Percentiles rank a stretch among this genome's conserved stretches.
These are phyloP conservation scores for Brachyptera putata DNA, from an alignment of 2,888 invertebrate species.

Conservation along the genomic window DNA sequence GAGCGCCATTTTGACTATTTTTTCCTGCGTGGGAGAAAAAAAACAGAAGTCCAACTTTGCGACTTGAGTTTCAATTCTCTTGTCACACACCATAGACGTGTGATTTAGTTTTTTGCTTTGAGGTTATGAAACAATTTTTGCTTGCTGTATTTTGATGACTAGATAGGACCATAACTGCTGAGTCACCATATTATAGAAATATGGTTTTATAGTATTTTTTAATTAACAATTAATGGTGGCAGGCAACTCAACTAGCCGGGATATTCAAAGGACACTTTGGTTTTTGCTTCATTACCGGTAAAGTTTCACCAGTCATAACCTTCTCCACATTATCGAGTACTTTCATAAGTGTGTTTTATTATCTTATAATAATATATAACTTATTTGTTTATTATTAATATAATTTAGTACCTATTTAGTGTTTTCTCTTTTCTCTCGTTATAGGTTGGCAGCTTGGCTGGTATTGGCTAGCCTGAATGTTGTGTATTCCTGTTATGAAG, in stretches of 20 bases:
- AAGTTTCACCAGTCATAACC: constrained; percentile 30
- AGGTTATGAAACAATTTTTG: constrained; percentile 11
- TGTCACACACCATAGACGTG: too few species aligned
- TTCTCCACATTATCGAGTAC: constrained; percentile 30
- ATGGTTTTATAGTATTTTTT: too few species aligned
- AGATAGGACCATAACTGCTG: constrained; percentile 32
- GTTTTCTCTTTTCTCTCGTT: not conserved
- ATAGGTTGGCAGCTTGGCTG: constrained; percentile 17
- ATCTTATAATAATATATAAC: constrained; percentile 9
- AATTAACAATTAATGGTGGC: constrained; percentile 3
- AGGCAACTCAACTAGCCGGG: constrained; percentile 32
- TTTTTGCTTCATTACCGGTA: constrained; percentile 32
- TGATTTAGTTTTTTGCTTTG: constrained; percentile 21
- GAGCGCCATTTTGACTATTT: too few species aligned
- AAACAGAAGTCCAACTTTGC: too few species aligned
- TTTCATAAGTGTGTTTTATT: constrained; percentile 19
- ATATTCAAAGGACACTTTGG: constrained; percentile 35
- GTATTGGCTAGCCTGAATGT: constrained; percentile 1
- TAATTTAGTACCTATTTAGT: constrained; percentile 20
- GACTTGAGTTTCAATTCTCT: constrained; percentile 1
- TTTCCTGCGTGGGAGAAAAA: too few species aligned
- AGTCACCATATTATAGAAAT: constrained; percentile 23
- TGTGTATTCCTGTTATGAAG: constrained; percentile 9
- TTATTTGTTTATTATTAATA: constrained; percentile 5
- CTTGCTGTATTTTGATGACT: constrained; percentile 35